These are phyloP conservation scores for Electrophaes corylata DNA, from an alignment of 2,888 invertebrate genomes.

Conservation along the genomic window DNA sequence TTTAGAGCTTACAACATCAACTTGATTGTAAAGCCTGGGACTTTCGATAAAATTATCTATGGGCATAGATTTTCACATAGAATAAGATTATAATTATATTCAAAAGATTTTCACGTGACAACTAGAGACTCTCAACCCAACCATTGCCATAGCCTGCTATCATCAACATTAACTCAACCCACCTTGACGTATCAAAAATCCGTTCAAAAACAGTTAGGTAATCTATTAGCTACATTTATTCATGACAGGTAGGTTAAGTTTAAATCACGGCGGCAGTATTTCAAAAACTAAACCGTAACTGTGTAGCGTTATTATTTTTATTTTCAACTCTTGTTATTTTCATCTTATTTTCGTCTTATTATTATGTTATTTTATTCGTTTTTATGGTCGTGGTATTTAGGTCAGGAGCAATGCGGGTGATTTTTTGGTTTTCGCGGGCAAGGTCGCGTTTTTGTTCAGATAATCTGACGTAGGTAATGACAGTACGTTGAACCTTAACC, in stretches of 20 bases:
- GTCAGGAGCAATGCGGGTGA: conserved; percentile 68
- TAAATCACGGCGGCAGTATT: not conserved
- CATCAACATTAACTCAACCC: too few relatives aligned
- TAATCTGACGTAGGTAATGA: conserved; percentile 31
- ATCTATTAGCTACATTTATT: too few relatives aligned
- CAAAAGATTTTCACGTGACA: too few relatives aligned
- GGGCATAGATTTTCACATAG: too few relatives aligned
- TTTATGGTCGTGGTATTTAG: conserved; percentile 78
- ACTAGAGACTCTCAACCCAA: too few relatives aligned
- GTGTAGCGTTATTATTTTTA: conserved; percentile 83
- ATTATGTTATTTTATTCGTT: conserved; percentile 73
- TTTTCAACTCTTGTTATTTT: conserved; percentile 69
- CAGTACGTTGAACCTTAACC: conserved; percentile 50
- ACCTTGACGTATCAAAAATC: not conserved
- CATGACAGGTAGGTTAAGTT: not conserved
- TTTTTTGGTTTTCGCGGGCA: conserved; percentile 76
- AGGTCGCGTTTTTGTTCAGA: conserved; percentile 66
- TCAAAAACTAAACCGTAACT: conserved; percentile 64
- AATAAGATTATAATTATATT: too few relatives aligned
- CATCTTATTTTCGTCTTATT: conserved; percentile 74
- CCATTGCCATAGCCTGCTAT: too few relatives aligned
- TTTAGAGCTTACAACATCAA: too few relatives aligned
- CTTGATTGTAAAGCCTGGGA: too few relatives aligned
- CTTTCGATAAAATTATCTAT: too few relatives aligned
- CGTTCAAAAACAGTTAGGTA: too few relatives aligned